Evolutionary conservation across 37 sponge, comb jelly and placozoan genomes (phyloP), one percentile per base, ranked within the genome.

Genomic region (Cladorhizidae sp.): DNA sequence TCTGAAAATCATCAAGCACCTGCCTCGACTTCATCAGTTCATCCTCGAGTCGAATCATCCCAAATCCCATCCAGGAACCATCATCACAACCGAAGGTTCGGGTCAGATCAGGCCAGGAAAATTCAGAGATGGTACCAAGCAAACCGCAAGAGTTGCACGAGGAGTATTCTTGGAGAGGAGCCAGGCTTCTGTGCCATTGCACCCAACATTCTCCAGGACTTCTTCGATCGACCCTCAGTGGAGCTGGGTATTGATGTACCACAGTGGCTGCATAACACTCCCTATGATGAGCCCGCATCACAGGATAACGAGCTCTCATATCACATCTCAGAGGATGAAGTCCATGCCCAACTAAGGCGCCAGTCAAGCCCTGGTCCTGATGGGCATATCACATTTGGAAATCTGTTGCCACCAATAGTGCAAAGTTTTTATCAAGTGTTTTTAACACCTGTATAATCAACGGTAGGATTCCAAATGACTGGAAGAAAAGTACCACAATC

Each of bases 281-380:
- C 55, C 12, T 20, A 12, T 59, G 61, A 59, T 59, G 61, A 26
- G n/a, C 28, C 12, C 5, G 61, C 61, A 59, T 28, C 12, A 45
- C 49, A 41, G 49, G 41, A 26, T 40, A 40, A 45, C 73, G 67
- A 67, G 82, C 76, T 35, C 59, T 72, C 21, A 23, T 17, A 43
- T n/a, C 36, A 49, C 72, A 40, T 35, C 40, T 72, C 57, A 51
- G 62, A 54, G 72, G 82, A 57, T 45, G 49, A 45, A 45, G 9
- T 45, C 9, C 8, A 45, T 9, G 9, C 5, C 49, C 49, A 45
- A 45, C 57, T 54, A 51, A 32, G 21, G 28, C 18, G 40, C 22
- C 42, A 81, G 40, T 81, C 82, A 21, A 45, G 49, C 43, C 72
- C 73, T 75, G 82, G 82, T 54, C 82, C 82, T 37, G 83, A 83